Base-by-base conservation (phyloP, 2,888 invertebrate genomes). In the Uropetala carovei region DNA sequence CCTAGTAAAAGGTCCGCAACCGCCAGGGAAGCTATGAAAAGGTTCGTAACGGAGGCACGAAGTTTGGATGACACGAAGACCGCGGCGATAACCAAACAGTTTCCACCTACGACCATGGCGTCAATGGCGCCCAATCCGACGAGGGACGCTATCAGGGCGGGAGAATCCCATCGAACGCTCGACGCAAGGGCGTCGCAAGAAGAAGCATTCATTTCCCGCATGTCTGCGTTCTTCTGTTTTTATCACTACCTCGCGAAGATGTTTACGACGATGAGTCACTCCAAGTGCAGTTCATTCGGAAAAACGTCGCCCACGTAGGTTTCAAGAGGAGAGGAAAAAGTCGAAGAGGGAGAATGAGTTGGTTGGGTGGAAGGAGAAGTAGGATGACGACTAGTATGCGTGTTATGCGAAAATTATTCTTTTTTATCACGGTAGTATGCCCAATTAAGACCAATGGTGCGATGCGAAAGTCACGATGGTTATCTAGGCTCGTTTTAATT, bases 1-100 rank as follows among this genome's bases (percentile, higher is more conserved):
- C 99, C 99, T n/a, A 99, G 98, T 94, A 99, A 96, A 93, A 99
- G 96, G 95, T 99, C 99, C 85, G 99, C 99, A 30, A 99, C 98
- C 0, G 99, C 99, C 94, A 99, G 96, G 86, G 99, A 99, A 93
- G 99, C 98, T 95, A 99, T 99, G 96, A 99, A 99, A 94, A 98
- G 97, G 95, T 99, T 99, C 93, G 99, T 99, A 94, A 99, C 99
- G 11, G 89, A 64, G 93, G 98, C 98, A 93, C 99, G 97, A 93
- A 99, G 96, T 95, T 99, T 99, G 93, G 97, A 97, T 16, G 98
- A 98, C 95, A 98, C 97, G 95, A 98, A 97, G 92, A 99, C 99
- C 92, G 99, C 98, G 92, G 98, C 97, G 94, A 99, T 98, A 94
- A 99, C 99, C 93, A 99, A 96, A 94, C 98, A 97, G 96, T 99